Base-by-base conservation (phyloP, 2,113 vertebrate genomes). In the Syrmaticus mikado region DNA sequence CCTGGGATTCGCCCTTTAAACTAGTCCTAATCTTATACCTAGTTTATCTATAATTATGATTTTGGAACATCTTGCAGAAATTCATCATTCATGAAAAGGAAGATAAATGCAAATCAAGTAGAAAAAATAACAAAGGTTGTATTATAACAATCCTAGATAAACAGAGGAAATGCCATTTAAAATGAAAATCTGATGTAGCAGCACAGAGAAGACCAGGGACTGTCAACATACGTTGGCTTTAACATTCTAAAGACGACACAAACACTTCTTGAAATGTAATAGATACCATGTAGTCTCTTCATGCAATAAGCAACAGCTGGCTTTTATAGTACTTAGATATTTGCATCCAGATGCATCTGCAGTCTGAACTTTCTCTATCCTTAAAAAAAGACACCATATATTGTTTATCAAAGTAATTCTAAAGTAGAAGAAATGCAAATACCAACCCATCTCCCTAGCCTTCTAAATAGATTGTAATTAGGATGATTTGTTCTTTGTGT, bases 371-470 rank as follows among this genome's bases (percentile, higher is more conserved):
- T 57, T 20, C 60, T 60, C 34, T 40, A 36, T 34, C 65, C 64
- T 84, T 75, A 64, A 58, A 85, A 82, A 64, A 60, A 43, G 17
- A 62, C 28, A 71, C 60, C 52, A 5, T 46, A 66, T 11, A 61
- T 46, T 74, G 55, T 83, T 93, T 64, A 87, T 71, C 65, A 60
- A 75, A 67, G 12, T 64, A 53, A 91, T 64, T 70, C 71, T 64
- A 20, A 72, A 79, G 64, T 91, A 74, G 82, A 87, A 87, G 68
- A 92, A 89, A 43, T 87, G 21, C 85, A 84, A 93, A 92, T 45
- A 78, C 24, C 77, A 40, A n/a, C 19, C n/a, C 58, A 38, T 64
- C 55, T 84, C 28, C 14, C 32, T 32, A 34, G 58, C 53, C 82
- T 75, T 41, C 66, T 65, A 57, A 94, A 85, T 52, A 71, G 50